Base-by-base conservation (phyloP, 2,888 invertebrate species). In the Helobdella robusta region DNA sequence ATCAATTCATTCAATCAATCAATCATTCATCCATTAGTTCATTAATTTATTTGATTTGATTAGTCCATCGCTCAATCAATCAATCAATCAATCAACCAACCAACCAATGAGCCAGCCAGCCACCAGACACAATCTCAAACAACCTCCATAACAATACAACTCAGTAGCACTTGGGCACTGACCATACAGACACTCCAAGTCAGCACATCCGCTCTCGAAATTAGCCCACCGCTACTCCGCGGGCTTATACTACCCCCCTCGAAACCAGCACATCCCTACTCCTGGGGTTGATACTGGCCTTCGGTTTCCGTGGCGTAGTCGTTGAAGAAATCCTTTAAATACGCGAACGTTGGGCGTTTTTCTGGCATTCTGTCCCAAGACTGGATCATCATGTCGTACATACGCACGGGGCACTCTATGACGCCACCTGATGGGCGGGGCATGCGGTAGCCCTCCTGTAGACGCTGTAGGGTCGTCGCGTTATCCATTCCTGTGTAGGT, bases 361-460 rank as follows among this genome's bases (percentile, higher is more conserved):
- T 97, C 95, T 0, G 97, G 89, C 72, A 87, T 87, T n/a, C 59
- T 59, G 56, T 69, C 65, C 72, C 72, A 72, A 58, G 70, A 70
- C 34, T 67, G 66, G 61, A 93, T 82, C 91, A 97, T 93, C 73
- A 91, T 84, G 76, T 88, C 86, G 81, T 97, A 98, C 69, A 97
- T 91, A 74, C 89, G 88, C 75, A 94, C 94, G 1, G 95, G 94
- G 72, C 95, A 85, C 2, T 75, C 74, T 4, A 75, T 68, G 3
- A 66, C 56, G 28, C 86, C 84, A 8, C 67, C 67, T 6, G 40
- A 44, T 0, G 97, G 97, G 76, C 92, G 91, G 36, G 92, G 91
- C 97, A 97, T 97, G 74, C 97, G 84, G 82, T 94, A 95, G 63
- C 97, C 97, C 73, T 89, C 85, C 74, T 95, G 92, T 52, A 97